Evolutionary conservation across 1,140 invertebrate genomes (phyloP).

Genomic region (Pseudomyrmex gracilis): DNA sequence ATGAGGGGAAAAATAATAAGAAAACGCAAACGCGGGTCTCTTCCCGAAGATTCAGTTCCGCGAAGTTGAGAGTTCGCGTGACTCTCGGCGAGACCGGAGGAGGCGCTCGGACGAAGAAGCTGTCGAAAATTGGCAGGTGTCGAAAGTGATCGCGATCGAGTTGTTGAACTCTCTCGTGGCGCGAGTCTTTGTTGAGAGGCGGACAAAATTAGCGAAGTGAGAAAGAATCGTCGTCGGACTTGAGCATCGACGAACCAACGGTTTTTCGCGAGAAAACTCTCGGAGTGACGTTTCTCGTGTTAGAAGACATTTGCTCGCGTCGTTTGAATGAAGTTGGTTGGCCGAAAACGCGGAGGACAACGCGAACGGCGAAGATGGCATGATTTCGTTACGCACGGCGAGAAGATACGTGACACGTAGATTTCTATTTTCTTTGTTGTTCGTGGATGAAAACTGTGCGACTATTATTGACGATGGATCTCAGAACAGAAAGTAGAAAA

Average conservation of each 20-base stretch:
- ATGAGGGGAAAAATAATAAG: not conserved
- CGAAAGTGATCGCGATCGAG: not conserved
- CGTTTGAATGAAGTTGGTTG: slow-evolving; percentile 13
- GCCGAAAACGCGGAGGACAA: slow-evolving; percentile 37
- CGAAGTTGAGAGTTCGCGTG: not conserved
- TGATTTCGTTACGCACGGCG: slow-evolving; percentile 17
- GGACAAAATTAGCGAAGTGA: too few relatives aligned
- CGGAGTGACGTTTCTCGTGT: not conserved
- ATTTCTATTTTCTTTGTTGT: not conserved
- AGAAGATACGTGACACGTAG: not conserved
- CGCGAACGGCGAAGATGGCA: slow-evolving; percentile 16
- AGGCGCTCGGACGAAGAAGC: too few relatives aligned
- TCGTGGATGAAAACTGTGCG: not conserved
- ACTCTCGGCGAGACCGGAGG: not conserved
- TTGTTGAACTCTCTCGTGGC: not conserved
- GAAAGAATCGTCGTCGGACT: not conserved
- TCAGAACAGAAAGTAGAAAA: slow-evolving; percentile 82
- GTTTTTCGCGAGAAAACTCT: not conserved
- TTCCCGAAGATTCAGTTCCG: not conserved
- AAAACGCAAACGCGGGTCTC: not conserved
- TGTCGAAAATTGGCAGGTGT: not conserved
- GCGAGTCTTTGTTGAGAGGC: not conserved
- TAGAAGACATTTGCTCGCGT: not conserved
- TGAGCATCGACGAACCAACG: not conserved
- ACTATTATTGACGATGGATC: slow-evolving; percentile 76